Conservation (phyloP, 1,140 invertebrate species). For the Spodoptera litura region DNA sequence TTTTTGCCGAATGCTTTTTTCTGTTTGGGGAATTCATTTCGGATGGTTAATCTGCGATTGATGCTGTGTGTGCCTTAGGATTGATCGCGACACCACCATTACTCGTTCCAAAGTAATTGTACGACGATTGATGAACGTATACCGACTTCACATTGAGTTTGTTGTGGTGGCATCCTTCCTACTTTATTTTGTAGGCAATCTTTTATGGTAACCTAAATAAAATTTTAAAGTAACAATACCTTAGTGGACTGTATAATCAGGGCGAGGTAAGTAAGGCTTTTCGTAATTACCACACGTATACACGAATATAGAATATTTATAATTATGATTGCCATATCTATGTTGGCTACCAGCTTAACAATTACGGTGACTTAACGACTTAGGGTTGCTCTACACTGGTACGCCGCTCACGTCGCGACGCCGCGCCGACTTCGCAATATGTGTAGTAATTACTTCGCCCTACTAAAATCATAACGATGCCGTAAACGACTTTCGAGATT, state of each 20-base stretch:
- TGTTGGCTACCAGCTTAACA: neutral
- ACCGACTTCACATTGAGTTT: neutral
- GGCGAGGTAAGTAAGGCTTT: no score
- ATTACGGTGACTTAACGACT: conserved; percentile 13
- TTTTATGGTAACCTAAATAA: no score
- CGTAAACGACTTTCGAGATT: conserved; percentile 29
- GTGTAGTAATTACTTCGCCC: conserved; percentile 41
- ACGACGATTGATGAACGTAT: neutral
- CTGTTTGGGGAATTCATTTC: conserved; percentile 22
- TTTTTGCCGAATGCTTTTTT: conserved; percentile 19
- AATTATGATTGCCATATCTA: neutral
- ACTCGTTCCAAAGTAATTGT: neutral
- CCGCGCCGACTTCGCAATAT: conserved; percentile 2
- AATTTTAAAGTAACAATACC: no score
- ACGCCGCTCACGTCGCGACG: conserved; percentile 26
- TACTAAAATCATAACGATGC: conserved; percentile 33
- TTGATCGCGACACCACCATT: neutral
- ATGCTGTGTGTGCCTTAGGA: neutral
- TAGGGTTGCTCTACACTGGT: neutral
- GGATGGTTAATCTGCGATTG: conserved; percentile 10
- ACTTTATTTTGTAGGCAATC: no score
- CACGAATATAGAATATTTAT: no score
- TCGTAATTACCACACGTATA: no score
- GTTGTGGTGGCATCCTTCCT: neutral
- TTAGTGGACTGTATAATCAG: no score